These are phyloP conservation scores for Drosophila pachea DNA, from an alignment of 1,140 invertebrate species.

Conservation along the genomic window DNA sequence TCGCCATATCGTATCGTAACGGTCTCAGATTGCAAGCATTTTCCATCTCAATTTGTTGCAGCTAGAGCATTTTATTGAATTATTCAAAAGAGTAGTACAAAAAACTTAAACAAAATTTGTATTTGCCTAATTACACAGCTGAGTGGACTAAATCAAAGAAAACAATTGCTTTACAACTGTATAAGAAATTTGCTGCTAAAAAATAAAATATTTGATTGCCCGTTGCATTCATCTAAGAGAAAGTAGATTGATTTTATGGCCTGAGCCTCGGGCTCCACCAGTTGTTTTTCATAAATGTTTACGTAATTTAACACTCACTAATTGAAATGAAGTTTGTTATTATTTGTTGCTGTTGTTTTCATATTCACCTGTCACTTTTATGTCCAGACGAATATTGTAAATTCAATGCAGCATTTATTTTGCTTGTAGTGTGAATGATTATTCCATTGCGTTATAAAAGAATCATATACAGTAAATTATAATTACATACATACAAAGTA, in stretches of 20 bases:
- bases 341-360: conserved; percentile 11
- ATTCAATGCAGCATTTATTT: conserved; percentile 22
- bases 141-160: conserved; percentile 13
- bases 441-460: conserved; percentile 45
- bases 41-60: conserved; percentile 50
- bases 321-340: conserved; percentile 12
- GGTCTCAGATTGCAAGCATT: neutral
- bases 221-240: conserved; percentile 27
- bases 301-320: conserved; percentile 13
- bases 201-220: conserved; percentile 10
- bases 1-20: no score
- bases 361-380: conserved; percentile 4
- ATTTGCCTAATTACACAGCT: conserved; percentile 34
- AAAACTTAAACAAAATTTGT: conserved; percentile 58
- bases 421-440: conserved; percentile 21
- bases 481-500: conserved; percentile 67
- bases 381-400: conserved; percentile 7
- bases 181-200: conserved; percentile 45
- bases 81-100: conserved; percentile 60
- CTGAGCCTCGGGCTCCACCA: conserved; percentile 7
- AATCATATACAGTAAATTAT: conserved; percentile 61
- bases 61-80: conserved; percentile 64
- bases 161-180: conserved; percentile 22
- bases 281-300: conserved; percentile 9
- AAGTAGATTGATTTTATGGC: conserved; percentile 24